These are phyloP conservation scores for Drosophila lacertosa DNA, from an alignment of 1,140 invertebrate genomes.

Conservation along the genomic window DNA sequence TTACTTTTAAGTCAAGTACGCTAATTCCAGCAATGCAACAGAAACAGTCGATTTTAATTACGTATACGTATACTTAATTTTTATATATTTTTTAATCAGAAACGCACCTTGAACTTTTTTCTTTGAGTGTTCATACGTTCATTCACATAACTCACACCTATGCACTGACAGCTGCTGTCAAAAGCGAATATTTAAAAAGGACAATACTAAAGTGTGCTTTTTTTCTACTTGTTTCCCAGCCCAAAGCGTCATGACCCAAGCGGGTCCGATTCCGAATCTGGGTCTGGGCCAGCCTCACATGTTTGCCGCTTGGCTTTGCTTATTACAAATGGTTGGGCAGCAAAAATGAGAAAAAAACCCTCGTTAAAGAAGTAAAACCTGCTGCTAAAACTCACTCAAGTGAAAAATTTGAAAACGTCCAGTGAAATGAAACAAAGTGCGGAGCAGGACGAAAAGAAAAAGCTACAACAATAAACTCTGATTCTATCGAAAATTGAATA, in stretches of 20 bases:
- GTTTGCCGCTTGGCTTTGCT: conserved; percentile 54
- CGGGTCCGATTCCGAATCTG: neutral
- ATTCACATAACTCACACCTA: conserved; percentile 25
- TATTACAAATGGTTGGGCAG: conserved; percentile 68
- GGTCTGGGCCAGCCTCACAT: conserved; percentile 40
- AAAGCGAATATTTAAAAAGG: conserved; percentile 49
- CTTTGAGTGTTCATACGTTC: neutral
- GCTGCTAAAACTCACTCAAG: conserved; percentile 66
- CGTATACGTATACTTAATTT: no score
- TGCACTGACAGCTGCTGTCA: conserved; percentile 13
- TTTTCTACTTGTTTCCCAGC: neutral
- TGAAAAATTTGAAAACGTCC: conserved; percentile 80
- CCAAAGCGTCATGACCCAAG: neutral
- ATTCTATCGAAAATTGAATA: conserved; percentile 7
- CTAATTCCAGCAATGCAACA: no score
- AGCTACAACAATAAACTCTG: neutral
- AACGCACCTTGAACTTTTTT: no score
- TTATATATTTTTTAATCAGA: no score
- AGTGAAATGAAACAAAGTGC: conserved; percentile 72
- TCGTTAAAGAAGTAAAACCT: conserved; percentile 67
- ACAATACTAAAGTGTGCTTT: conserved; percentile 20
- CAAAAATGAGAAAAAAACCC: conserved; percentile 8
- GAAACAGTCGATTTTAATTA: no score
- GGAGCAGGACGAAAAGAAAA: conserved; percentile 37
- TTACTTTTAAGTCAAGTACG: no score